These are phyloP conservation scores for Orientallactaga sibirica DNA, from an alignment of 2,797 vertebrate species.

Conservation along the genomic window DNA sequence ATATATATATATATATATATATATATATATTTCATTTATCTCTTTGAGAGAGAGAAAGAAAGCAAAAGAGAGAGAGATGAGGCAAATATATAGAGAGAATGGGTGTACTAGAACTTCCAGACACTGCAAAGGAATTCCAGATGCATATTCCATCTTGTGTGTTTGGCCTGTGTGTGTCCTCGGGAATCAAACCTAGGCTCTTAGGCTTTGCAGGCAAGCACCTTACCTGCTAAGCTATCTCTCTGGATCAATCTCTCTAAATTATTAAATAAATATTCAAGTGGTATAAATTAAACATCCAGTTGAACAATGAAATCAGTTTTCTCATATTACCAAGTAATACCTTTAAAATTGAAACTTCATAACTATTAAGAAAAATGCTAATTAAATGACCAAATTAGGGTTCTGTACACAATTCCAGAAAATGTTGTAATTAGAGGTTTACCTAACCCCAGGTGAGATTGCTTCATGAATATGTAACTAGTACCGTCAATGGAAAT, in stretches of 20 bases:
- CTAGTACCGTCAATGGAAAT: neutral
- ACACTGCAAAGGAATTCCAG: too few relatives aligned
- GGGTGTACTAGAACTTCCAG: too few relatives aligned
- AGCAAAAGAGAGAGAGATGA: too few relatives aligned
- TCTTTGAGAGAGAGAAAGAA: too few relatives aligned
- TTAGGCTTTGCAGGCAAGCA: too few relatives aligned
- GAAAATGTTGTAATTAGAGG: neutral
- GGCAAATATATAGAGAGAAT: too few relatives aligned
- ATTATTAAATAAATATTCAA: constrained; percentile 39
- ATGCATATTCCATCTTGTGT: too few relatives aligned
- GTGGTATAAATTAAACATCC: neutral
- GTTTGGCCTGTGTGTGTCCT: too few relatives aligned
- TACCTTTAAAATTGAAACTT: neutral
- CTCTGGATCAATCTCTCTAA: neutral
- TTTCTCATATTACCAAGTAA: neutral
- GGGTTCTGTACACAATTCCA: neutral
- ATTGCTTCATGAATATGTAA: neutral
- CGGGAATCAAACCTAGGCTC: too few relatives aligned
- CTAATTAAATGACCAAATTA: neutral
- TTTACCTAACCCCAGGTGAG: neutral
- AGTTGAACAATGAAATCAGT: neutral
- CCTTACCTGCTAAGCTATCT: too few relatives aligned
- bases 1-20: too few relatives aligned
- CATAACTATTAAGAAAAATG: neutral
- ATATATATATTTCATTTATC: too few relatives aligned